A percentile compares a stretch with the other conserved stretches of the same genome.
phyloP scores from a whole-genome alignment of 1,140 invertebrate species.

The Euwallacea fornicatus region DNA sequence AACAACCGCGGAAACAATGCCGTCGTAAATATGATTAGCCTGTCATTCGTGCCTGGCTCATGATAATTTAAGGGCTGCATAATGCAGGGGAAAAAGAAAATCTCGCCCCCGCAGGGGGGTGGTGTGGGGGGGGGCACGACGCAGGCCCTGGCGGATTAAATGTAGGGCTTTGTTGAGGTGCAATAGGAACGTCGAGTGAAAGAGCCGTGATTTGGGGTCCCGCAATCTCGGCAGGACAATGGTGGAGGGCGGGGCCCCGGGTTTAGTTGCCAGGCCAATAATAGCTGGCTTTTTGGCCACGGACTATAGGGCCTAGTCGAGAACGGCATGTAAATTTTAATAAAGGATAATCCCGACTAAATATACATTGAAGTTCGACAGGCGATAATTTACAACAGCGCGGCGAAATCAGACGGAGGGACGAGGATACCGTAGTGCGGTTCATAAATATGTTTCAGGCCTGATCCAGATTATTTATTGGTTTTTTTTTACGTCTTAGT shows the following conservation, averaged over 20 bases:
- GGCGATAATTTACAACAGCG: too few species aligned
- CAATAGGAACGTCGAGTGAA: slow-evolving; percentile 26
- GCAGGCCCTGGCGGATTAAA: background rate
- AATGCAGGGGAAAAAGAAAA: background rate
- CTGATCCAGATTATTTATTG: too few species aligned
- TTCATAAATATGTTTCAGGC: too few species aligned
- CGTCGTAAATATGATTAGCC: slow-evolving; percentile 1
- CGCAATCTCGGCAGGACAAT: slow-evolving; percentile 34
- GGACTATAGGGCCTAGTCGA: too few species aligned
- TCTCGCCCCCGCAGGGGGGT: background rate
- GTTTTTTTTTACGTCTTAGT: too few species aligned
- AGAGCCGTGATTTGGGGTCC: slow-evolving; percentile 32
- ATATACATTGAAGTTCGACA: too few species aligned
- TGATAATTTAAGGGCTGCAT: too few species aligned
- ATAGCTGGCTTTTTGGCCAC: slow-evolving; percentile 6
- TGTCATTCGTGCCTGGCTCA: background rate
- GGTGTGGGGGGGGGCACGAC: background rate
- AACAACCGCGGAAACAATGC: slow-evolving; percentile 24
- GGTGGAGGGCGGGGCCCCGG: slow-evolving; percentile 22
- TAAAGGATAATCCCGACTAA: too few species aligned
- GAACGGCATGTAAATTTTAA: too few species aligned
- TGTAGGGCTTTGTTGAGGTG: slow-evolving; percentile 20
- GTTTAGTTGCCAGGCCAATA: slow-evolving; percentile 25
- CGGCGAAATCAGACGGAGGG: too few species aligned
- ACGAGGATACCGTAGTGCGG: too few species aligned